phyloP scores from a whole-genome alignment of 2,797 vertebrate species.

The Pachyuromys duprasi region DNA sequence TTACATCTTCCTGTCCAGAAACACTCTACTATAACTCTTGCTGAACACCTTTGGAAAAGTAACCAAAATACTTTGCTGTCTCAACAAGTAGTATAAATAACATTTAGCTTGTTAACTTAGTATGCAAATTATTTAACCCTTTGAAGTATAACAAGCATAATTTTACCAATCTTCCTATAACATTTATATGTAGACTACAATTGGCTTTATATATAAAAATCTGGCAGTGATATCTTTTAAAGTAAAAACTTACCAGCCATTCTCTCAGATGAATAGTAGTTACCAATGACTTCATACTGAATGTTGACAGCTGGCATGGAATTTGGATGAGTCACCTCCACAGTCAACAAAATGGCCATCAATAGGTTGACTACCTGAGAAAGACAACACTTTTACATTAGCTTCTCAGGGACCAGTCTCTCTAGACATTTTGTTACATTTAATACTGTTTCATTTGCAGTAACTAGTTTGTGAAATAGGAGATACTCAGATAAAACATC shows the following conservation, averaged over 20 bases:
- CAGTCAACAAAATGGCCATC: conserved; percentile 97
- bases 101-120: neutral
- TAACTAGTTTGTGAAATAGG: conserved; percentile 21
- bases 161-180: neutral
- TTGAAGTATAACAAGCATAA: conserved; percentile 26
- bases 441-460: neutral
- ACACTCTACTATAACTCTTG: neutral
- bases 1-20: conserved; percentile 16
- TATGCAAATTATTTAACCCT: neutral
- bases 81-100: conserved; percentile 23
- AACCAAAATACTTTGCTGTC: conserved; percentile 36
- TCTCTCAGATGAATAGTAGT: conserved; percentile 97
- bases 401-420: neutral
- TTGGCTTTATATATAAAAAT: neutral
- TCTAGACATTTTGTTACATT: neutral
- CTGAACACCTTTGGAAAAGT: neutral
- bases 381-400: neutral
- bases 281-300: conserved; percentile 98
- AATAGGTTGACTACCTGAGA: conserved; percentile 96
- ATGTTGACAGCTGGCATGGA: conserved; percentile 95
- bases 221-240: neutral
- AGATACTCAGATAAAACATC: neutral
- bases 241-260: conserved; percentile 93
- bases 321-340: conserved; percentile 98
- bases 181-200: neutral